Conservation (phyloP, 2,888 invertebrate species). For the Holacanthella duospinosa region DNA sequence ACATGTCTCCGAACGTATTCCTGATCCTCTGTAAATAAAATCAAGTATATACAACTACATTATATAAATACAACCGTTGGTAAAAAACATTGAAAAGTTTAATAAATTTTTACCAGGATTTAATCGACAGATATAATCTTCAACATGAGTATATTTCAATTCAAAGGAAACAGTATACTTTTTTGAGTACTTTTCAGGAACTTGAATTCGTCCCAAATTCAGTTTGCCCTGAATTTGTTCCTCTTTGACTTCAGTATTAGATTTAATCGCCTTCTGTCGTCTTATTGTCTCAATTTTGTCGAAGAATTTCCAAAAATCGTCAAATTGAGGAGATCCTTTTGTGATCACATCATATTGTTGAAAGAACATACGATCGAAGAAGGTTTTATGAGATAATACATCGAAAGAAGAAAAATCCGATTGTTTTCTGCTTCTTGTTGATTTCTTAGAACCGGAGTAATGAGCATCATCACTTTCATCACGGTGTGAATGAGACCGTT, state of each 20-base stretch:
- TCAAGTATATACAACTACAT: background rate
- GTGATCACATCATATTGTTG: slow-evolving; percentile 54
- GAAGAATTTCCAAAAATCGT: slow-evolving; percentile 81
- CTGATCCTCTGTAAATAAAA: slow-evolving; percentile 31
- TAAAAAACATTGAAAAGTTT: slow-evolving; percentile 18
- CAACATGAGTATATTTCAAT: slow-evolving; percentile 20
- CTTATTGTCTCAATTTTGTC: slow-evolving; percentile 66
- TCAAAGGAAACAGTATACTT: slow-evolving; percentile 28
- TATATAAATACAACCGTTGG: background rate
- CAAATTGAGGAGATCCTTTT: slow-evolving; percentile 47
- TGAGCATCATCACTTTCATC: too few relatives aligned
- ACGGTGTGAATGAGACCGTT: too few relatives aligned
- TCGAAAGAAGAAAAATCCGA: too few relatives aligned
- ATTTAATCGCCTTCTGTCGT: slow-evolving; percentile 35
- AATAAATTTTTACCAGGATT: slow-evolving; percentile 29
- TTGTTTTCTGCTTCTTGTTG: too few relatives aligned
- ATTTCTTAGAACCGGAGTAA: too few relatives aligned
- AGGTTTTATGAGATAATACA: slow-evolving; percentile 37
- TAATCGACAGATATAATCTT: slow-evolving; percentile 33
- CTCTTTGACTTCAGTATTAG: background rate
- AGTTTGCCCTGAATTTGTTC: slow-evolving; percentile 12
- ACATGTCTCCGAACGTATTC: slow-evolving; percentile 43
- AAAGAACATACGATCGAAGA: slow-evolving; percentile 47
- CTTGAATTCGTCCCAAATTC: slow-evolving; percentile 9
- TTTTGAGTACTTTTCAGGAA: slow-evolving; percentile 29